phyloP scores from a whole-genome alignment of 2,888 invertebrate species.

The Dicyrtoma fusca region DNA sequence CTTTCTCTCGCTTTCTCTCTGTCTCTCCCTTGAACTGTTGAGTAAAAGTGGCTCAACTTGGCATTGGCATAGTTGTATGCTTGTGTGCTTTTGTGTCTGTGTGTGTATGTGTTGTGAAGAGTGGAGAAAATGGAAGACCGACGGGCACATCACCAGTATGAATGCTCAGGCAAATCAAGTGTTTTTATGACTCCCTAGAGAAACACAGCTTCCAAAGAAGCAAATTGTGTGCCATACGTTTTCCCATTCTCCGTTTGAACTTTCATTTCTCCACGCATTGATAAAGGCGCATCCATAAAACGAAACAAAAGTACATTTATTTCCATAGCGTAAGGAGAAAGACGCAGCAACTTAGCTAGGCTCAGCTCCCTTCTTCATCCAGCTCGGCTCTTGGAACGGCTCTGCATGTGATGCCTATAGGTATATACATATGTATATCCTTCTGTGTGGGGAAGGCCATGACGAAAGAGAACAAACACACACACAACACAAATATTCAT shows the following conservation, averaged over 20 bases:
- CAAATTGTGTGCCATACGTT: slow-evolving; percentile 57
- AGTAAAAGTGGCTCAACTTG: background rate
- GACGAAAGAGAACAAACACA: too few relatives aligned
- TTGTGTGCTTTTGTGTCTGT: background rate
- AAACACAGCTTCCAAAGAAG: slow-evolving; percentile 48
- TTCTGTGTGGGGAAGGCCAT: too few relatives aligned
- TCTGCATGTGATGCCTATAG: too few relatives aligned
- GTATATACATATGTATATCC: too few relatives aligned
- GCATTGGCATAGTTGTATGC: background rate
- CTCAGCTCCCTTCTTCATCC: background rate
- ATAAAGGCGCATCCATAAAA: slow-evolving; percentile 51
- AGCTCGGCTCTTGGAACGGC: too few relatives aligned
- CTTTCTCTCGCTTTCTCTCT: too few relatives aligned
- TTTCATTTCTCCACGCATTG: slow-evolving; percentile 53
- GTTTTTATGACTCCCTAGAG: slow-evolving; percentile 57
- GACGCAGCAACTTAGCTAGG: slow-evolving; percentile 4
- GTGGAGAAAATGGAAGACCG: slow-evolving; percentile 22
- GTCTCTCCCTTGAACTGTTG: background rate
- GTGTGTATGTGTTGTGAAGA: slow-evolving; percentile 16
- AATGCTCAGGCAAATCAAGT: slow-evolving; percentile 57
- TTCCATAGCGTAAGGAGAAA: slow-evolving; percentile 39
- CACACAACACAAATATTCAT: too few relatives aligned
- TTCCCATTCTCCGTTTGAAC: slow-evolving; percentile 53
- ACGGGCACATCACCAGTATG: slow-evolving; percentile 41
- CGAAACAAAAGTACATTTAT: slow-evolving; percentile 54